Percentiles rank a stretch among this genome's conserved stretches.
Evolutionary conservation across 2,113 vertebrate species (phyloP).

Genomic region (Tetrao urogallus): DNA sequence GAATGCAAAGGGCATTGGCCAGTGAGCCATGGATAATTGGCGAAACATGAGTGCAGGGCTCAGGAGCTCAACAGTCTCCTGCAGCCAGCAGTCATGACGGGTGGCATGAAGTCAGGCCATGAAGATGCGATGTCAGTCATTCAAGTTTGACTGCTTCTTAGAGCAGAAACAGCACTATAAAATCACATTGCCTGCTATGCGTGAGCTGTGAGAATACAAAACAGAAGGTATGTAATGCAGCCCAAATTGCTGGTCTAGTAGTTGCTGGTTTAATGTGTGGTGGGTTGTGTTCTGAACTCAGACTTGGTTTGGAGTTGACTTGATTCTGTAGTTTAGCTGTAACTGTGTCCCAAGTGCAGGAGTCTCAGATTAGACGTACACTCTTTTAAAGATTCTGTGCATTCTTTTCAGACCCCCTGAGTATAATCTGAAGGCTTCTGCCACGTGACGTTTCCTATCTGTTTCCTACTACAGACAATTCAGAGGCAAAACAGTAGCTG

Average conservation of each 20-base stretch:
- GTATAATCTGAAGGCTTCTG: background rate
- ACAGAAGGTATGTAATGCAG: background rate
- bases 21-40: background rate
- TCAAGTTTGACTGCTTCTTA: conserved; percentile 26
- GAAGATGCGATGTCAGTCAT: background rate
- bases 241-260: background rate
- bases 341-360: background rate
- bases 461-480: background rate
- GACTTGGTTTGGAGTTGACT: background rate
- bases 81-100: conserved; percentile 1
- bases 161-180: conserved; percentile 4
- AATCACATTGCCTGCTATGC: background rate
- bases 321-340: background rate
- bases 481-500: background rate
- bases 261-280: background rate
- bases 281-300: background rate
- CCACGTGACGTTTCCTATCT: background rate
- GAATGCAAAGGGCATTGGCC: background rate
- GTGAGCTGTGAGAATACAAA: background rate
- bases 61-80: background rate
- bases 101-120: background rate
- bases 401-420: background rate
- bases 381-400: background rate
- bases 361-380: background rate
- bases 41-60: background rate